Conservation (phyloP, 2,113 vertebrate species). For the Chaetops frenatus region DNA sequence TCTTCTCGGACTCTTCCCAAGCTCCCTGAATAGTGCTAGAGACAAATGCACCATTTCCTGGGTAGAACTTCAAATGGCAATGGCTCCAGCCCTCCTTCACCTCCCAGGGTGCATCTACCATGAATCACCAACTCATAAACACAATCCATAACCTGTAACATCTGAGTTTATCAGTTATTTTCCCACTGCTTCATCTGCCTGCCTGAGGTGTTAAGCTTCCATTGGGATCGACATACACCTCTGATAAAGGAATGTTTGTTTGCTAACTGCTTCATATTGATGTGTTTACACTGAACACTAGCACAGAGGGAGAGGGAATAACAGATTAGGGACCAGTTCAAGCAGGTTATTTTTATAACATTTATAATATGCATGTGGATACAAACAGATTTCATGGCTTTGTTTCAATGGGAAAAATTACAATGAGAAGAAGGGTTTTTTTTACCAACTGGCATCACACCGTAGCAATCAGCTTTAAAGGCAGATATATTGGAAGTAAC, state of each 20-base stretch:
- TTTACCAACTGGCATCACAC: neutral
- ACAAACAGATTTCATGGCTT: neutral
- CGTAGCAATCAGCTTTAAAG: neutral
- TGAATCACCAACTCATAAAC: neutral
- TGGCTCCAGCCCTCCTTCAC: neutral
- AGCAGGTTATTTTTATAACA: constrained; percentile 54
- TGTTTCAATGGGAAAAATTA: neutral
- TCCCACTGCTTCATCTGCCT: neutral
- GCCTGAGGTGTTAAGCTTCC: neutral
- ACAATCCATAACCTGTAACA: neutral
- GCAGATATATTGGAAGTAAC: neutral
- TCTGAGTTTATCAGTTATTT: constrained; percentile 6
- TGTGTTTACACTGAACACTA: constrained; percentile 49
- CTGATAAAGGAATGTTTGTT: constrained; percentile 40
- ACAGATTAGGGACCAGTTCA: constrained; percentile 36
- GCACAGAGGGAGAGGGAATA: constrained; percentile 4
- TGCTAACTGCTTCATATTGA: constrained; percentile 45
- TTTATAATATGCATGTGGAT: neutral
- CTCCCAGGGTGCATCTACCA: neutral
- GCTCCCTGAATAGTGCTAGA: neutral
- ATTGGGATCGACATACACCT: neutral
- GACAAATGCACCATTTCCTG: neutral
- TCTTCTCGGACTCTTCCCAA: neutral
- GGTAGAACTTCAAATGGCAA: neutral
- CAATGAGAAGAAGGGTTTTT: neutral